Conservation (phyloP, 2,797 vertebrate species). For the Oreochromis grahami region DNA sequence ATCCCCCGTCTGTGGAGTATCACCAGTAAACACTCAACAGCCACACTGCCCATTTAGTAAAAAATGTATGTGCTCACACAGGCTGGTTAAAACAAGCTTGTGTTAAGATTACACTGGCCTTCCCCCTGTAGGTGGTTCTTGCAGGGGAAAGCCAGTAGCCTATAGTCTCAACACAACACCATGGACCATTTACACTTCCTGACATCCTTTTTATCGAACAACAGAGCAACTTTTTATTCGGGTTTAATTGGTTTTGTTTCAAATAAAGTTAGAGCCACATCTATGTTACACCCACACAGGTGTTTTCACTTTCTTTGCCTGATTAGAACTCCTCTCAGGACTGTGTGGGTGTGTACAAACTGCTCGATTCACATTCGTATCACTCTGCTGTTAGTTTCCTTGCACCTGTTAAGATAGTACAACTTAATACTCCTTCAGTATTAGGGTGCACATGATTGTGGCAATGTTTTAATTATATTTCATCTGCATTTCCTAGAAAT, state of each 20-base stretch:
- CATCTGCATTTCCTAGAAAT: neutral
- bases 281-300: constrained; percentile 38
- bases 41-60: neutral
- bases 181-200: neutral
- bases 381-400: neutral
- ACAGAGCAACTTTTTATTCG: constrained; percentile 19
- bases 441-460: neutral
- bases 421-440: neutral
- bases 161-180: neutral
- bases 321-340: constrained; percentile 45
- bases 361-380: constrained; percentile 27
- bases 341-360: constrained; percentile 33
- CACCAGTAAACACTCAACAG: neutral
- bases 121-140: neutral
- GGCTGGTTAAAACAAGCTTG: neutral
- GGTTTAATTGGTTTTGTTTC: constrained; percentile 14
- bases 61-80: neutral
- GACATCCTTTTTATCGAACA: neutral
- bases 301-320: constrained; percentile 40
- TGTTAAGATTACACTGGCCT: neutral
- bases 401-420: neutral
- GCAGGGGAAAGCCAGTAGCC: neutral
- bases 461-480: neutral
- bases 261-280: constrained; percentile 27
- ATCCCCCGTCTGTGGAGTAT: neutral